phyloP scores from a whole-genome alignment of 2,113 vertebrate genomes.

The Muntiacus muntjak region DNA sequence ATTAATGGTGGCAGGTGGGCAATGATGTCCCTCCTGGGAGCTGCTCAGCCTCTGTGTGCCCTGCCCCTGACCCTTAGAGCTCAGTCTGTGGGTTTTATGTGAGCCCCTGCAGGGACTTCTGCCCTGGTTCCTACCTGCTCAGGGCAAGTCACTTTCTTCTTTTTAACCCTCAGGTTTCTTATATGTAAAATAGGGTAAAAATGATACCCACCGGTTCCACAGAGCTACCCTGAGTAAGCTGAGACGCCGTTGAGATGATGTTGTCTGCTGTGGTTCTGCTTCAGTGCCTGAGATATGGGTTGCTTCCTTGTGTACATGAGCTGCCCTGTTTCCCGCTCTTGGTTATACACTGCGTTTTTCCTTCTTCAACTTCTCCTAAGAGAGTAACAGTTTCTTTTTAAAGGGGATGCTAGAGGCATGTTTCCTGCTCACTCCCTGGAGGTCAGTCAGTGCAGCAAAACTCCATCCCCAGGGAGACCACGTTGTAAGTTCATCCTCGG shows the following conservation, averaged over 20 bases:
- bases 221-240: background rate
- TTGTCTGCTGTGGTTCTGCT: background rate
- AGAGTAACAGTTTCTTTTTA: background rate
- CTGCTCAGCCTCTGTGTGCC: accelerated
- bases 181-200: conserved; percentile 1
- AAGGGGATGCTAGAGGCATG: background rate
- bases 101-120: background rate
- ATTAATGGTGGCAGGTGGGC: background rate
- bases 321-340: background rate
- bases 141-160: background rate
- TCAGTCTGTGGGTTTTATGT: background rate
- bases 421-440: background rate
- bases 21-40: background rate
- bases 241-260: background rate
- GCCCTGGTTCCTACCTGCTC: background rate
- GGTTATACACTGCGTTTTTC: background rate
- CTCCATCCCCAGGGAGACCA: background rate
- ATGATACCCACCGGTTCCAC: background rate
- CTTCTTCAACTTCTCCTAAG: background rate
- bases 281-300: background rate
- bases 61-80: background rate
- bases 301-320: background rate
- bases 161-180: background rate
- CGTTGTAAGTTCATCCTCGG: background rate
- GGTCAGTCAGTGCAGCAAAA: background rate